Evolutionary conservation across 2,797 vertebrate species (phyloP), one percentile per base, ranked within the genome.

Genomic region (Mallotus villosus): DNA sequence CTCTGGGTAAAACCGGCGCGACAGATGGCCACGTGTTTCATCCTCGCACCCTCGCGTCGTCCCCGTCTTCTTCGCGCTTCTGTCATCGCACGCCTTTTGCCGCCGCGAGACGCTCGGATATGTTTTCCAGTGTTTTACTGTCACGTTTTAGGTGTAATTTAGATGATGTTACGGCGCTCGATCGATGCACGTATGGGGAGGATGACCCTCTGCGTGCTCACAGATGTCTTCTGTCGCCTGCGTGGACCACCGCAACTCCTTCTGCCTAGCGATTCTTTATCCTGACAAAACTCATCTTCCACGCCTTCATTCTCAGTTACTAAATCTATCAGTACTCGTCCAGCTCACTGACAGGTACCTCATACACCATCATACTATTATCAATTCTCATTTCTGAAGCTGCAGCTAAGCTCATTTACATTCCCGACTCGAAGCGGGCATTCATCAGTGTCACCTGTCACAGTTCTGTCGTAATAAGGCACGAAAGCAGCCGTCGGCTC

Each of bases 301-400:
- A 81, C 84, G 86, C 87, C 77, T 87, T 91, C 87, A 81, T 72
- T 90, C 88, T 89, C 78, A 79, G 83, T 81, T 88, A 88, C 87
- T 81, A 83, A 89, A 90, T 84, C 87, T 77, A 88, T 88, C 90
- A 88, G 87, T 78, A 87, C 78, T 73, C 81, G 88, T 82, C 87
- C 85, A 87, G 86, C 81, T 78, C 74, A 80, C 86, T 88, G 90
- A 91, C 89, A 90, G 87, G 78, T 72, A 79, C 84, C 89, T 90
- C 85, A 89, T 88, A 88, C 89, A 85, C 85, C 87, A 87, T 90
- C 87, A 89, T 89, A 89, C 80, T 76, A 90, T 90, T 88, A 92
- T 92, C 89, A 91, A 91, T 90, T 90, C 89, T 90, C 90, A 88
- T 90, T 92, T 84, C 41, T 63, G 34, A 25, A 84, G 85, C 76